A percentile compares a stretch with the other conserved stretches of the same genome.
phyloP scores from a whole-genome alignment of 1,140 invertebrate species.

The Bombyx mandarina region DNA sequence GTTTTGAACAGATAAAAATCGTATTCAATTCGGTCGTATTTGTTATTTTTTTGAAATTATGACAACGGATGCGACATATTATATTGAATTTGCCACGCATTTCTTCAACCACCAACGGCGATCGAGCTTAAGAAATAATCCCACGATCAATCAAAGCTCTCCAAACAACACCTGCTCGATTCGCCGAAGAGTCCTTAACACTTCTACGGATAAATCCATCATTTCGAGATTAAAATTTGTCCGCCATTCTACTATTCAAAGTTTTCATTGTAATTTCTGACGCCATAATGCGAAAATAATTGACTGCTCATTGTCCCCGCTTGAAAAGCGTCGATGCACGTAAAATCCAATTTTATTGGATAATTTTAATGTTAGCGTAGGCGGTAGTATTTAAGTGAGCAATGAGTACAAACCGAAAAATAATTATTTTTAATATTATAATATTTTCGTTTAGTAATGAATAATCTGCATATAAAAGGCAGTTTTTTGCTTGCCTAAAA shows the following conservation, averaged over 20 bases:
- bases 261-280: conserved; percentile 2
- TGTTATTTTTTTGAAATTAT: too few species aligned
- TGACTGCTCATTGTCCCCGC: conserved; percentile 51
- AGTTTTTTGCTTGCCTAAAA: background rate
- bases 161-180: conserved; percentile 25
- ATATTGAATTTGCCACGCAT: background rate
- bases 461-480: background rate
- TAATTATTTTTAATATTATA: background rate
- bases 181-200: conserved; percentile 15
- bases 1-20: too few species aligned
- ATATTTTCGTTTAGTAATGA: background rate
- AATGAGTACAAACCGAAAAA: conserved; percentile 26
- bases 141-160: conserved; percentile 20
- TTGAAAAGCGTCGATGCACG: conserved; percentile 34
- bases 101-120: background rate
- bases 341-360: conserved; percentile 57
- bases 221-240: conserved; percentile 55
- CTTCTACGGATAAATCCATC: conserved; percentile 44
- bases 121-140: conserved; percentile 1
- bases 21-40: too few species aligned
- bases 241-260: conserved; percentile 18
- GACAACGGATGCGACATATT: too few species aligned
- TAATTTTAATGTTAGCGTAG: conserved; percentile 43
- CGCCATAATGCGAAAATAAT: conserved; percentile 56
- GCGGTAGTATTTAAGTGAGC: conserved; percentile 16